Base-by-base conservation (phyloP, 2,113 vertebrate genomes). In the Cardinalis cardinalis region DNA sequence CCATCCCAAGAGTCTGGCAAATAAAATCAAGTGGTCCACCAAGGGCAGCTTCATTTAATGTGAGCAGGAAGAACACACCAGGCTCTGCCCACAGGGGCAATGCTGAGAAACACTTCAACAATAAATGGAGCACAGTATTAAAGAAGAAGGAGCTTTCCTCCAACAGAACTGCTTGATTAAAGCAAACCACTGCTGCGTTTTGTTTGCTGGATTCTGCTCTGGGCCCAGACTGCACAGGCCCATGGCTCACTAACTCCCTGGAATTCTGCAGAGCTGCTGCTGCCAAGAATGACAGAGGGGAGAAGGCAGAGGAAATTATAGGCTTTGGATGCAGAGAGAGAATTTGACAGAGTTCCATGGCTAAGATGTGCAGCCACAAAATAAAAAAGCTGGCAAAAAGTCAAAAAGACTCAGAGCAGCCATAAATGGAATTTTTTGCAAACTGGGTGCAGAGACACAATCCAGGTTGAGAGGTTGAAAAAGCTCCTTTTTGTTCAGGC, bases 221-320 rank as follows among this genome's bases (percentile, higher is more conserved):
- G 64, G 85, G 70, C 52, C 83, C 92, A 77, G 76, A 61, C 89
- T 88, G 93, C 73, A 84, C 78, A 88, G 64, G 87, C 78, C 89
- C 9, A 87, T 31, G 82, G 91, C 82, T 96, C 69, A 7, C 79
- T 92, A 84, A 86, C 82, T 87, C 48, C 5, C 65, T 95, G 91
- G 95, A 95, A 96, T 94, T 60, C 84, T 69, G 73, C 24, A 14
- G 58, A 71, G 87, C 64, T 74, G 52, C 83, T 40, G 49, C 89
- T 96, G 96, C 95, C 96, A 96, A 96, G 94, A 96, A 96, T 41
- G 92, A 94, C 95, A 94, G 91, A 93, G 92, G 68, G 79, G 82
- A 94, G 85, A 95, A 95, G 95, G 96, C 92, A 95, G 79, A 96
- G 94, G 94, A 95, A 96, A 96, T 95, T 86, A 94, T 9, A 94